Base-by-base conservation (phyloP, 2,888 invertebrate genomes). In the Euzophera pinguis region DNA sequence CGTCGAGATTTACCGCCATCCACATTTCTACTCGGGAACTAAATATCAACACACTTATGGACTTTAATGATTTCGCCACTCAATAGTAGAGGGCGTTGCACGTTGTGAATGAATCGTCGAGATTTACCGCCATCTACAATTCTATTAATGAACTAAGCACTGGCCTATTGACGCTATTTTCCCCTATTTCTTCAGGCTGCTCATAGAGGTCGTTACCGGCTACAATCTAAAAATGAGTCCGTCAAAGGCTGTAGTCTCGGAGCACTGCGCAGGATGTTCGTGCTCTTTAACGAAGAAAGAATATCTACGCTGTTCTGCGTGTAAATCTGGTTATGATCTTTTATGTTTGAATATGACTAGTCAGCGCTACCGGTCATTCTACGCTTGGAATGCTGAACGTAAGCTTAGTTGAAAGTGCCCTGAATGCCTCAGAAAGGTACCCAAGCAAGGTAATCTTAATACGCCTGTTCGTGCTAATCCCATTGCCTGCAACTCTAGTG, bases 351-450 rank as follows among this genome's bases (percentile, higher is more conserved):
- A 55, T 16, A 38, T 55, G 9, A n/a, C 32, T 1, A n/a, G 32
- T n/a, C 29, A 55, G 17, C 52, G 54, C 16, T 54, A 34, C n/a
- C 7, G 34, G 10, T 34, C 32, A 1, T 49, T 52, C n/a, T 55
- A 52, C 9, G 17, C 27, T 10, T 8, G 12, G 1, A 34, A 52
- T 7, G 1, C n/a, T 5, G 47, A 50, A 12, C 29, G 42, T 3
- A 50, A 51, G 22, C 14, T 22, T 0, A 29, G 12, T 14, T 57
- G 57, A 54, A 57, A 48, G 22, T 57, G 57, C 38, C 51, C 52
- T 1, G 50, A 47, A 22, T 57, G 57, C 22, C 7, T 16, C 0
- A 51, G 48, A 12, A 54, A 51, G n/a, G 13, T 34, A 5, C 53
- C 53, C 4, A 54, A 54, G 27, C 8, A 14, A 9, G 54, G 34